These are phyloP conservation scores for Strongylocentrotus purpuratus DNA, from an alignment of 35 echinoderm and acorn worm species.

Conservation along the genomic window DNA sequence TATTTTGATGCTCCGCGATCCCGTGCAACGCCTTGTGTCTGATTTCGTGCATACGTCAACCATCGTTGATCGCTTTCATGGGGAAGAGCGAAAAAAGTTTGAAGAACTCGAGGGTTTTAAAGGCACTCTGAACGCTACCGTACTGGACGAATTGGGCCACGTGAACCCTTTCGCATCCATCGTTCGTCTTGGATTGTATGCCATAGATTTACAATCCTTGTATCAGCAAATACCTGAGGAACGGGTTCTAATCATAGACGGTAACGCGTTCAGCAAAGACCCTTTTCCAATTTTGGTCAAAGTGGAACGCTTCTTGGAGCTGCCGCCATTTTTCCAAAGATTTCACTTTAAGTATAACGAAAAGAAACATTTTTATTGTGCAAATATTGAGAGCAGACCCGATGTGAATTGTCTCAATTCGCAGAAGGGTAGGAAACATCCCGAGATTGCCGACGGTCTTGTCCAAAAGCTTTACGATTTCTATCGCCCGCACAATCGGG, in stretches of 20 bases:
- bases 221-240: neutral
- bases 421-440: neutral
- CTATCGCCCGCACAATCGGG: neutral
- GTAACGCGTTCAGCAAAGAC: neutral
- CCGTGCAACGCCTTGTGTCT: neutral
- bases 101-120: neutral
- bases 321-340: neutral
- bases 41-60: neutral
- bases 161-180: neutral
- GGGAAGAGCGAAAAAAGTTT: neutral
- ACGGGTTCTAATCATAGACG: neutral
- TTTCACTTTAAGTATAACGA: neutral
- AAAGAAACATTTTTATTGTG: neutral
- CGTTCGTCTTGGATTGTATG: neutral
- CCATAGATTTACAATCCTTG: neutral
- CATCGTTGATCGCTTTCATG: neutral
- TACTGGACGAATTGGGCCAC: neutral
- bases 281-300: neutral
- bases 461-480: neutral
- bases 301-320: neutral
- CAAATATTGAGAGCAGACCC: neutral
- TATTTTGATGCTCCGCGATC: conserved; percentile 16
- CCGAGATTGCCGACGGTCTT: neutral
- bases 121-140: neutral
- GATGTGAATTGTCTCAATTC: neutral